A percentile compares a stretch with the other conserved stretches of the same genome.
Evolutionary conservation across 2,888 invertebrate genomes (phyloP).

Genomic region (Thelaira solivaga): DNA sequence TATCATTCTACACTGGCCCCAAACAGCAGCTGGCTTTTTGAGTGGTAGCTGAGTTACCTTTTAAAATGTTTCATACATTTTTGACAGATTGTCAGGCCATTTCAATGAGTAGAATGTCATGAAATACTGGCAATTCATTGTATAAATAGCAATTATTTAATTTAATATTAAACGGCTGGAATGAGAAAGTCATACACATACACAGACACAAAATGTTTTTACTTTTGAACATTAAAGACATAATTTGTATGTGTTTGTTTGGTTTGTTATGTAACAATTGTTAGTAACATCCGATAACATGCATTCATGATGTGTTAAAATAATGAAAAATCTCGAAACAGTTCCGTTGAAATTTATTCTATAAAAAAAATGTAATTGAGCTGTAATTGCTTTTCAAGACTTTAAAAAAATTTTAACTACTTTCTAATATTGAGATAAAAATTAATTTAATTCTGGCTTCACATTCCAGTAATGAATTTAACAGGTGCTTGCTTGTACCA

Average conservation of each 20-base stretch:
- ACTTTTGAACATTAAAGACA: constrained; percentile 8
- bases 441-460: background rate
- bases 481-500: too few species aligned
- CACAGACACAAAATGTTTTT: background rate
- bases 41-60: too few species aligned
- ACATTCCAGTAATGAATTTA: background rate
- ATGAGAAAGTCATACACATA: background rate
- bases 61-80: constrained; percentile 52
- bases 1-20: background rate
- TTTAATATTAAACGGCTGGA: constrained; percentile 34
- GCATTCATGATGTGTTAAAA: too few species aligned
- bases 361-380: background rate
- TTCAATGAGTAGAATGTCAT: constrained; percentile 18
- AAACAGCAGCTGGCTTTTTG: constrained; percentile 47
- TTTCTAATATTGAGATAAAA: background rate
- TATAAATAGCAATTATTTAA: constrained; percentile 48
- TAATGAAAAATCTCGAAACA: constrained; percentile 22
- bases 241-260: constrained; percentile 8
- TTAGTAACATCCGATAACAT: constrained; percentile 37
- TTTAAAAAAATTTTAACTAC: background rate
- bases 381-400: background rate
- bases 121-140: constrained; percentile 30
- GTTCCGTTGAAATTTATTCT: background rate
- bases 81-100: constrained; percentile 61
- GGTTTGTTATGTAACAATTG: constrained; percentile 11